A percentile compares a stretch with the other conserved stretches of the same genome.
Conservation (phyloP, 2,888 invertebrate species). For the Anagyrus pseudococci region DNA sequence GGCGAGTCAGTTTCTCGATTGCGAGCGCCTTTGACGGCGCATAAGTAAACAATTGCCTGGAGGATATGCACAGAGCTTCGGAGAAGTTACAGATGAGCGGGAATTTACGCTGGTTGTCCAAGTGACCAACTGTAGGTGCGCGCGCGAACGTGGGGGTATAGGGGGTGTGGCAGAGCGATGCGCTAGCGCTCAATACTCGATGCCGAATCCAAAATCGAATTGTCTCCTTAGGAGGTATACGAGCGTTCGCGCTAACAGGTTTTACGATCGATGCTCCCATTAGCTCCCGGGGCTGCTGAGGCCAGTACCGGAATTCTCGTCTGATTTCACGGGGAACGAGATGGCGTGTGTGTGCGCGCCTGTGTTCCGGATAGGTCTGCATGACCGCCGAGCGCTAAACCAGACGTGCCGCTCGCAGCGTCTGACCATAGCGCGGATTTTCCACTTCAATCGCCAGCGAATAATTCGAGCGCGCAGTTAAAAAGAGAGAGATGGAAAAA, state of each 20-base stretch:
- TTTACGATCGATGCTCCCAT: constrained; percentile 30
- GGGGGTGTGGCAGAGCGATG: background rate
- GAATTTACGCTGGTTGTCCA: too few species aligned
- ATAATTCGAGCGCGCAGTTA: constrained; percentile 16
- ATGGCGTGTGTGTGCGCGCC: background rate
- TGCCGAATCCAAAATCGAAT: constrained; percentile 28
- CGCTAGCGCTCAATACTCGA: background rate
- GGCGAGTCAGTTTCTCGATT: too few species aligned
- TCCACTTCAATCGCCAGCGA: constrained; percentile 30
- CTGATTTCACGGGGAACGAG: constrained; percentile 16
- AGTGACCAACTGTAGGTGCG: too few species aligned
- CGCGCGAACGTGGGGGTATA: too few species aligned
- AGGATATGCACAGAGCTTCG: too few species aligned
- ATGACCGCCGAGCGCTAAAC: background rate
- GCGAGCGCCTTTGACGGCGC: too few species aligned
- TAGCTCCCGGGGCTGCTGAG: background rate
- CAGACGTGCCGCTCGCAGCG: background rate
- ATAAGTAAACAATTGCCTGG: too few species aligned
- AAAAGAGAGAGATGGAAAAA: background rate
- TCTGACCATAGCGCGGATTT: constrained; percentile 21
- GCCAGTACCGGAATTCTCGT: constrained; percentile 10
- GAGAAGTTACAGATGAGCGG: too few species aligned
- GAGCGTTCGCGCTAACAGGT: constrained; percentile 7
- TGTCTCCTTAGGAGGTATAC: constrained; percentile 1
- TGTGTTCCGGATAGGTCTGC: background rate